Percentiles rank a stretch among this genome's conserved stretches.
Conservation (phyloP, 2,888 invertebrate species). For the Lamproptera curius region DNA sequence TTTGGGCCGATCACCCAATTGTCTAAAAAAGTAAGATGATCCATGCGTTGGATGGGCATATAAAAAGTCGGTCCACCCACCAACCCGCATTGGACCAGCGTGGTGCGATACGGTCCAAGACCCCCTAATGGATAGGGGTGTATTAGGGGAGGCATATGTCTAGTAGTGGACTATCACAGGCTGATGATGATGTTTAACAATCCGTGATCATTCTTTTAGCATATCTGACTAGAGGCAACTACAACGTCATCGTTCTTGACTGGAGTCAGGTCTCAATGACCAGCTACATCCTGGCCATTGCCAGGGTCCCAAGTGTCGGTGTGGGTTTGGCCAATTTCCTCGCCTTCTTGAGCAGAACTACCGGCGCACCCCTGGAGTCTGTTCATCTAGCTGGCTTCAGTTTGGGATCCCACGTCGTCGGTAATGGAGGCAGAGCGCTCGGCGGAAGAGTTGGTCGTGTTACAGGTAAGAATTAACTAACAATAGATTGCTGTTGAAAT, state of each 20-base stretch:
- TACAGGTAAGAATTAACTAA: slow-evolving; percentile 46
- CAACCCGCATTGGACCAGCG: too few relatives aligned
- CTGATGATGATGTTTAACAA: too few relatives aligned
- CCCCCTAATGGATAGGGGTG: too few relatives aligned
- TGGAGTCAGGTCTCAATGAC: slow-evolving; percentile 51
- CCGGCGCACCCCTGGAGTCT: slow-evolving; percentile 47
- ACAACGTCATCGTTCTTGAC: slow-evolving; percentile 58
- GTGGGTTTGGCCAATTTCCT: slow-evolving; percentile 61
- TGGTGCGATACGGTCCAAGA: too few relatives aligned
- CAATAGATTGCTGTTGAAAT: too few relatives aligned
- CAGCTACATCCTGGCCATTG: slow-evolving; percentile 47
- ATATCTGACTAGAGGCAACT: slow-evolving; percentile 42
- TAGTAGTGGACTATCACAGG: too few relatives aligned
- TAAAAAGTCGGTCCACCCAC: too few relatives aligned
- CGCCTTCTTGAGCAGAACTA: slow-evolving; percentile 40
- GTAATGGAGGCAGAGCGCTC: slow-evolving; percentile 53
- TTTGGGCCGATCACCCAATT: too few relatives aligned
- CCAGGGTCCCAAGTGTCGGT: slow-evolving; percentile 53
- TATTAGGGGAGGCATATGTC: too few relatives aligned
- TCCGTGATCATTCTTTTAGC: slow-evolving; percentile 44
- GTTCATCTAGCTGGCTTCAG: slow-evolving; percentile 67
- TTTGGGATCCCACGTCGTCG: slow-evolving; percentile 66
- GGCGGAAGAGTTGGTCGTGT: slow-evolving; percentile 52
- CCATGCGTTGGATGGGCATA: too few relatives aligned
- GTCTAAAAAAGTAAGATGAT: too few relatives aligned